These are phyloP conservation scores for Porites evermanni DNA, from an alignment of 92 coral and sea anemone species.

Conservation along the genomic window DNA sequence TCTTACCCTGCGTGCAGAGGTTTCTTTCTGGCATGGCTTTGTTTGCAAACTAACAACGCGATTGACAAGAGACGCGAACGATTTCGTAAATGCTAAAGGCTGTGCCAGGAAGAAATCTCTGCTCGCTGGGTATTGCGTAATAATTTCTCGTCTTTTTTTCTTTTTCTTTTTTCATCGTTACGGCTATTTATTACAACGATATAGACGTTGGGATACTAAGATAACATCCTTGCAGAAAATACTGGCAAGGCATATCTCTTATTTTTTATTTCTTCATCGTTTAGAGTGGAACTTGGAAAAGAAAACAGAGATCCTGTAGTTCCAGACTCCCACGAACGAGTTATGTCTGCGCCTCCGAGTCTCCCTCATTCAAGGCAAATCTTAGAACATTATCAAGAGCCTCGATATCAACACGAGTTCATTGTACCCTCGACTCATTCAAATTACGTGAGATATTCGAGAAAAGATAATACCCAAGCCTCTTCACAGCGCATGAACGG, in stretches of 20 bases:
- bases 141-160: no score
- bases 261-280: background rate
- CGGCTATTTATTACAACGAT: no score
- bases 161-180: no score
- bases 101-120: no score
- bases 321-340: constrained; percentile 8
- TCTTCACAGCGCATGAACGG: background rate
- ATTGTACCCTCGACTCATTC: background rate
- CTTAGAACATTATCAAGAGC: background rate
- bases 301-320: constrained; percentile 12
- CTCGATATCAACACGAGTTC: constrained; percentile 7
- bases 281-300: constrained; percentile 11
- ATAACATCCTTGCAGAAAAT: no score
- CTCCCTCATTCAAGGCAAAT: constrained; percentile 20
- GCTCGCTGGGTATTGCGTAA: no score
- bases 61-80: no score
- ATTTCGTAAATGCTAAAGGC: no score
- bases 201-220: no score
- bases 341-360: constrained; percentile 30
- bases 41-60: no score
- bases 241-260: background rate
- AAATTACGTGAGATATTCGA: background rate
- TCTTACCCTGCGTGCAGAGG: no score
- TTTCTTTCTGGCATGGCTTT: no score
- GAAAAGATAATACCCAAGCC: background rate